Percentiles rank a stretch among this genome's conserved stretches.
Evolutionary conservation across 1,140 invertebrate genomes (phyloP).

Genomic region (Cydia fagiglandana): DNA sequence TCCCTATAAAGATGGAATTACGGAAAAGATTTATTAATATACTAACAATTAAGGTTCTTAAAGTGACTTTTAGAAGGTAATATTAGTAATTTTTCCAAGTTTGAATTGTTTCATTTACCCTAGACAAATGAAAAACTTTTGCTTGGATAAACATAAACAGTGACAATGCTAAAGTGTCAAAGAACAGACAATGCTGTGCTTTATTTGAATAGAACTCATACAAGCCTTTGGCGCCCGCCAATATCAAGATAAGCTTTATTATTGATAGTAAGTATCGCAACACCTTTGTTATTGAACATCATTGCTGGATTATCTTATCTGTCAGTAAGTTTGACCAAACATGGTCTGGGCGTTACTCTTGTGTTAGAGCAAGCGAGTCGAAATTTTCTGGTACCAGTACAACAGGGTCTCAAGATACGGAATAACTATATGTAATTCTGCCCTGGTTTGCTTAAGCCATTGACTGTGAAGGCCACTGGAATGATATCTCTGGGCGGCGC

Average conservation of each 20-base stretch:
- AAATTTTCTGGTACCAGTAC: background rate
- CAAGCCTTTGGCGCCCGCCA: slow-evolving; percentile 1
- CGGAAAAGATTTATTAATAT: too few species aligned
- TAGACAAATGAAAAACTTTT: too few species aligned
- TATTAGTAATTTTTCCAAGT: too few species aligned
- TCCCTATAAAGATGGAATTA: too few species aligned
- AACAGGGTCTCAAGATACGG: background rate
- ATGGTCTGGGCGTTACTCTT: background rate
- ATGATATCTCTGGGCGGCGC: background rate
- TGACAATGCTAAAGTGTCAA: background rate
- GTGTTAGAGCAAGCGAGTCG: background rate
- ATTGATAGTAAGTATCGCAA: slow-evolving; percentile 6
- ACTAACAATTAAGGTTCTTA: too few species aligned
- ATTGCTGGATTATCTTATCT: slow-evolving; percentile 19
- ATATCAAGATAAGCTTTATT: slow-evolving; percentile 14
- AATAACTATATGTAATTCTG: background rate
- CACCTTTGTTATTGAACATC: slow-evolving; percentile 26
- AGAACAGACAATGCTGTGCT: background rate
- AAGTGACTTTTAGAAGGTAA: too few species aligned
- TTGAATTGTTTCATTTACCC: too few species aligned
- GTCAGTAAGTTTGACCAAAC: slow-evolving; percentile 17
- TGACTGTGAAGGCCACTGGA: background rate
- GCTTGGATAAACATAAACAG: too few species aligned
- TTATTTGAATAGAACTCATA: background rate
- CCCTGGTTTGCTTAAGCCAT: background rate